Evolutionary conservation across 2,888 invertebrate genomes (phyloP), one percentile per base, ranked within the genome.

Genomic region (Nesidiocoris tenuis): DNA sequence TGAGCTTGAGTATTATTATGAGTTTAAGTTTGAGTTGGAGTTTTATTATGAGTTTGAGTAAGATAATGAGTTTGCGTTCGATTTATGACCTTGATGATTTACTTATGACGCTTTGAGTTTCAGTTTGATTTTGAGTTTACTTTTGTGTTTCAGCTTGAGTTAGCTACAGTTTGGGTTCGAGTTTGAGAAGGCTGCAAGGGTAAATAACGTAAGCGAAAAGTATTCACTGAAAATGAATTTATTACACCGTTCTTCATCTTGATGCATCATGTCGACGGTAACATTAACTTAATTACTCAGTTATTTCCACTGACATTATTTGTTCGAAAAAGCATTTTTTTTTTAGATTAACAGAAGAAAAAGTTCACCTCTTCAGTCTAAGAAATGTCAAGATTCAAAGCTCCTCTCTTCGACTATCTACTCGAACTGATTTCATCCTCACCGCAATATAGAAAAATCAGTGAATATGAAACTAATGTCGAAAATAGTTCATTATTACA

Each of bases 401-500:
- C 39, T 39, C 39, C 39, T 39, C 39, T 12, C 3, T 39, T 3
- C 72, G 39, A 61, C 19, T 7, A 22, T 63, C 63, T 63, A 63
- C 22, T 25, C 39, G 39, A 39, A 24, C 65, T 17, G 17, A 12
- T 61, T 72, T 54, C 72, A 54, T 17, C 25, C 54, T 72, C 72
- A 59, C 59, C 70, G 59, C 57, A n/a, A 72, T 39, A 72, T 72
- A 72, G 61, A 72, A 72, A 72, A 72, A 72, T 70, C 72, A 39
- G 72, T 61, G 72, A 72, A 61, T 72, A 72, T 72, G 72, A 72
- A 72, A 72, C 72, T 72, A 72, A 72, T 63, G 72, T 61, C 61
- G 61, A 72, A 72, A 72, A 72, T 72, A 72, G 70, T 70, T 72
- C 72, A 63, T 72, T 72, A 56, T 72, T 72, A 72, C 72, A 72